Base-by-base conservation (phyloP, 2,888 invertebrate species). In the Drosophila cognata region DNA sequence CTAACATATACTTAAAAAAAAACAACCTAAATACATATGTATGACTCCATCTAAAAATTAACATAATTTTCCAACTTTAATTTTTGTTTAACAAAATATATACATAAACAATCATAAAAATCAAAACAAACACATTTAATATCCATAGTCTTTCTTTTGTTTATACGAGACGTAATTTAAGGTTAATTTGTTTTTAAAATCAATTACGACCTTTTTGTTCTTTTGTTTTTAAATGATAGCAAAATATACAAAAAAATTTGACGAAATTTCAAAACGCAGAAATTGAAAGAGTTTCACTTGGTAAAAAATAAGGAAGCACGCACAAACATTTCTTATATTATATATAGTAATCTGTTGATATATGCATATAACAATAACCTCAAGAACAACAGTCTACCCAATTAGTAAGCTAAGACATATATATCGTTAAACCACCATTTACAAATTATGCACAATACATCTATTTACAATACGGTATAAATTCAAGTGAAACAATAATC, bases 1-100 rank as follows among this genome's bases (percentile, higher is more conserved):
- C 63, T 81, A 81, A 71, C 61, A 68, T 59, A 79, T 79, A 79
- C 65, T 58, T 74, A 70, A 69, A 67, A 62, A 41, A 11, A n/a
- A 4, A 4, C 18, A 38, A 38, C 38, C 59, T 61, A 58, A 71
- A 43, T 58, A 64, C 62, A 59, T 25, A 57, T 63, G 29, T 29
- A 51, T 13, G 59, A 63, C 60, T 21, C 18, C 62, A 64, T 25
- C 38, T 31, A 25, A 36, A 63, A 63, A 48, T 31, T 25, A 48
- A 70, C 59, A 63, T 57, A 36, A 63, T 13, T 52, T 48, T 76
- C 56, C 13, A 46, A 57, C 35, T 41, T 50, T 53, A 46, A 38
- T 73, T 77, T 81, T 59, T 72, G 81, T 77, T 77, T 28, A 72
- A 55, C 71, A 53, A 71, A 53, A 55, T 57, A 36, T 25, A 50